phyloP scores from a whole-genome alignment of 2,888 invertebrate species.

The Habrosyne pyritoides region DNA sequence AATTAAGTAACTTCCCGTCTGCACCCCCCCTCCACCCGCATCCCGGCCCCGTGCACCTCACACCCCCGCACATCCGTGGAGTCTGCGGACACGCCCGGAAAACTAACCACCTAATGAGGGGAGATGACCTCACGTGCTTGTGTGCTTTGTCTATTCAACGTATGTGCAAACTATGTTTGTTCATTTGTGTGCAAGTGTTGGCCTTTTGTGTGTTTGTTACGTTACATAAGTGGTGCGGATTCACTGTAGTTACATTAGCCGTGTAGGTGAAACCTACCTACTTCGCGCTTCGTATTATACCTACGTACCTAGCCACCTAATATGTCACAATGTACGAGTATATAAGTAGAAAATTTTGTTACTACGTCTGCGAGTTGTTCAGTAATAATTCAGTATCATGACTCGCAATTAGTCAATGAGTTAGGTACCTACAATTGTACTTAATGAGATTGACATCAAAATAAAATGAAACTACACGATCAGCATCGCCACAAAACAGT shows the following conservation, averaged over 20 bases:
- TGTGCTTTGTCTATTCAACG: conserved; percentile 75
- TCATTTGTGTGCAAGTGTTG: conserved; percentile 70
- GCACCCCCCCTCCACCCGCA: conserved; percentile 49
- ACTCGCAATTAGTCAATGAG: background rate
- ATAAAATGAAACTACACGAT: no score
- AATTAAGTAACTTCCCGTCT: conserved; percentile 82
- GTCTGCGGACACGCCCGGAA: conserved; percentile 83
- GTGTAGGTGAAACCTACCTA: conserved; percentile 17
- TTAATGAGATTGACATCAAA: no score
- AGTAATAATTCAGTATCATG: background rate
- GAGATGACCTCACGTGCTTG: conserved; percentile 82
- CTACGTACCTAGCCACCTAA: background rate
- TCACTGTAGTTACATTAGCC: conserved; percentile 41
- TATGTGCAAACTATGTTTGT: conserved; percentile 70
- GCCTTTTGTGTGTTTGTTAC: conserved; percentile 73
- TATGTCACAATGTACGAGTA: background rate
- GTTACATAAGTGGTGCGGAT: conserved; percentile 61
- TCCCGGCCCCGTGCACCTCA: conserved; percentile 52
- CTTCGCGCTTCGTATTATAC: no score
- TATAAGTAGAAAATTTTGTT: background rate
- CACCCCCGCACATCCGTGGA: conserved; percentile 61
- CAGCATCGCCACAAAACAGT: background rate
- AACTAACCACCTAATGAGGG: conserved; percentile 84
- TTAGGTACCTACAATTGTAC: background rate
- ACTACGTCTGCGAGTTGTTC: background rate